Percentiles rank a stretch among this genome's conserved stretches.
Conservation (phyloP, 2,113 vertebrate genomes). For the Hemiscyllium ocellatum region DNA sequence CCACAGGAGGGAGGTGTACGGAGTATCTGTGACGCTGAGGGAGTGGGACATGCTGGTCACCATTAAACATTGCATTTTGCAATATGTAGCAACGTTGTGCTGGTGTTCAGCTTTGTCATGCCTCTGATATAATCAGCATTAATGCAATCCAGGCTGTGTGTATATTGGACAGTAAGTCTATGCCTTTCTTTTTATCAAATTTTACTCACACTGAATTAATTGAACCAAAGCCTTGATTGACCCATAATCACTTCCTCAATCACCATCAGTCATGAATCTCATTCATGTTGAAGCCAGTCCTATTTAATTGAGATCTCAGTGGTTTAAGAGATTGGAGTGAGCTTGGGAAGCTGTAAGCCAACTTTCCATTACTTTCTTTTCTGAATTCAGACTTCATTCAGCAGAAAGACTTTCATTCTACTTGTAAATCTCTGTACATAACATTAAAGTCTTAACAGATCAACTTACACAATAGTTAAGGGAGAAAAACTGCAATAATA, state of each 20-base stretch:
- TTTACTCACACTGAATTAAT: neutral
- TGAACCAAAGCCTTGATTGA: neutral
- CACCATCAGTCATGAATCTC: neutral
- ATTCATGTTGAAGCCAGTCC: neutral
- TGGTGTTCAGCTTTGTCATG: neutral
- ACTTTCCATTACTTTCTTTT: neutral
- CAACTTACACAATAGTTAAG: neutral
- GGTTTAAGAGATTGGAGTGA: neutral
- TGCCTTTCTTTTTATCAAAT: neutral
- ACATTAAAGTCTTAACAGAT: neutral
- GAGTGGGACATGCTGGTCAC: neutral
- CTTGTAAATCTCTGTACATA: neutral
- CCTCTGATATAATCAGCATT: neutral
- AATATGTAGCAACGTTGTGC: neutral
- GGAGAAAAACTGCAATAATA: neutral
- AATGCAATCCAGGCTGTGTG: neutral
- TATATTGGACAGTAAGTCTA: neutral
- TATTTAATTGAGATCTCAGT: neutral
- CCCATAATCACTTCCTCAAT: neutral
- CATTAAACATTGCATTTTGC: neutral
- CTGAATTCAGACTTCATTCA: neutral
- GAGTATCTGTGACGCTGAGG: neutral
- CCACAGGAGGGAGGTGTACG: neutral
- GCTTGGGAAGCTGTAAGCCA: neutral
- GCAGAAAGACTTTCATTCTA: neutral